Conservation (phyloP, 2,888 invertebrate species). For the Microctonus brassicae region DNA sequence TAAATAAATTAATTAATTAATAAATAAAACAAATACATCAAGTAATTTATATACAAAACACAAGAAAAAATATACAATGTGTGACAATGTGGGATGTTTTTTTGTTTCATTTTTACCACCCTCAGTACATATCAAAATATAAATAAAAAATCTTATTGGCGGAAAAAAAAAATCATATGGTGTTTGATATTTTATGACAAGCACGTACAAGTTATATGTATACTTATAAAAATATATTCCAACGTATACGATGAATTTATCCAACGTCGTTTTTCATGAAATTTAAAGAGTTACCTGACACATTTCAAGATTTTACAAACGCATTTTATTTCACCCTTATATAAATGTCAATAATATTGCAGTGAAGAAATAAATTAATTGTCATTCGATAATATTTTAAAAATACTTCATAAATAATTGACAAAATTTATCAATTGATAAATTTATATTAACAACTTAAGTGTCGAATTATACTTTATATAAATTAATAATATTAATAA, state of each 20-base stretch:
- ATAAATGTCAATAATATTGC: not conserved
- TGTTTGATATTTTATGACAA: slow-evolving; percentile 16
- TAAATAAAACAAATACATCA: not conserved
- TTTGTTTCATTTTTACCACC: no score
- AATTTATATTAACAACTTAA: not conserved
- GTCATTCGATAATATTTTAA: no score
- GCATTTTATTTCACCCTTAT: not conserved
- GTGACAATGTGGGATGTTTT: no score
- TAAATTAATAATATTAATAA: slow-evolving; percentile 3
- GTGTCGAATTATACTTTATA: not conserved
- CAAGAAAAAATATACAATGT: no score
- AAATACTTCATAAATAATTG: no score
- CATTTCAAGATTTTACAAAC: not conserved
- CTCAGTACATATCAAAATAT: not conserved
- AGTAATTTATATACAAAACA: not conserved
- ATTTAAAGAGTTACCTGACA: not conserved
- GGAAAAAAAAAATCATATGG: not conserved
- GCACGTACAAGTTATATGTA: slow-evolving; percentile 18
- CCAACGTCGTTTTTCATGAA: slow-evolving; percentile 1
- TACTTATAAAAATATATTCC: no score
- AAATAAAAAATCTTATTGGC: not conserved
- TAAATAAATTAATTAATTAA: slow-evolving; percentile 36
- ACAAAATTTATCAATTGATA: no score
- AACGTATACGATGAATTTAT: not conserved
- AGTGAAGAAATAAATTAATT: no score